phyloP scores from a whole-genome alignment of 2,113 vertebrate genomes.

The Heterotis niloticus region DNA sequence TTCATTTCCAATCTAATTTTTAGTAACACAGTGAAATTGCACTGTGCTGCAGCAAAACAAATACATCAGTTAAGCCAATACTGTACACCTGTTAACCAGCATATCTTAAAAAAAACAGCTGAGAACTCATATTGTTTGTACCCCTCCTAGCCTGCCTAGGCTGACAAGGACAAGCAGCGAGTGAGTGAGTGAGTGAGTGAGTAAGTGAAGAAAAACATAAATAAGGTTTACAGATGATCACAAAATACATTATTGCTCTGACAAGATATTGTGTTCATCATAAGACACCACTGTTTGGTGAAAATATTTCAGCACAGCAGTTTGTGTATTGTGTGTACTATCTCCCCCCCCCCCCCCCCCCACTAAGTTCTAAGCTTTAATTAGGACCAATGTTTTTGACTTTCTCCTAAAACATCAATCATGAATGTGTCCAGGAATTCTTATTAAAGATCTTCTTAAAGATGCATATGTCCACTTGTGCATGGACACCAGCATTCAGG shows the following conservation, averaged over 20 bases:
- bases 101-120: no score
- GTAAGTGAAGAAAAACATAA: neutral
- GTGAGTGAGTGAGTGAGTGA: neutral
- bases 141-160: no score
- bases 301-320: neutral
- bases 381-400: neutral
- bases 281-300: neutral
- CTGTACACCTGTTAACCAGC: no score
- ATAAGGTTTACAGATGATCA: neutral
- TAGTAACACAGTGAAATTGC: no score
- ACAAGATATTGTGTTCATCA: neutral
- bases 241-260: neutral
- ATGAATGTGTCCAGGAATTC: neutral
- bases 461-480: neutral
- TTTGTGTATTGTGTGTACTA: no score
- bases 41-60: no score
- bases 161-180: no score
- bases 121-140: no score
- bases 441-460: neutral
- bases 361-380: no score
- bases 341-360: no score
- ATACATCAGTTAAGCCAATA: no score
- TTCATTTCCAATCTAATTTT: no score
- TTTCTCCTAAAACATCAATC: neutral
- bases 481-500: neutral